Percentiles rank a stretch among this genome's conserved stretches.
phyloP scores from a whole-genome alignment of 2,113 vertebrate species.

The Aix galericulata region DNA sequence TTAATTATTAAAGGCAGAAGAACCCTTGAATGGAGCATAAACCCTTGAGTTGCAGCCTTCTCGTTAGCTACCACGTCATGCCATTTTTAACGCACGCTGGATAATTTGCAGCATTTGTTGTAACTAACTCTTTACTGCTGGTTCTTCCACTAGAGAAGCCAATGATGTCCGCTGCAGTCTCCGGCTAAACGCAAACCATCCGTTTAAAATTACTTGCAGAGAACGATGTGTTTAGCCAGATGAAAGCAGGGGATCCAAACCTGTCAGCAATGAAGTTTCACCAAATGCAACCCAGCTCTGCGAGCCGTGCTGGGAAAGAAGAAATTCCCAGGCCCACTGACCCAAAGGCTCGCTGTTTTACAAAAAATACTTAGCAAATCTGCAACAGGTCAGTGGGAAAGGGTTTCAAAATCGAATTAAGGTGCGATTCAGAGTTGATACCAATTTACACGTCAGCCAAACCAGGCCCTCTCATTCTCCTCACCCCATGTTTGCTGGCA shows the following conservation, averaged over 20 bases:
- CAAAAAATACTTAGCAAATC: not conserved
- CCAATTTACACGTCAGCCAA: not conserved
- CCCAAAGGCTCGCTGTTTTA: not conserved
- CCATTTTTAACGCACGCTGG: slow-evolving; percentile 44
- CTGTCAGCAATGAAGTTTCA: not conserved
- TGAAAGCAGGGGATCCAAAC: not conserved
- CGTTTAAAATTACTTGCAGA: slow-evolving; percentile 19
- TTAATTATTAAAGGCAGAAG: not conserved
- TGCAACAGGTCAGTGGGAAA: not conserved
- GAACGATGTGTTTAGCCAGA: not conserved
- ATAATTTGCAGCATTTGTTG: slow-evolving; percentile 12
- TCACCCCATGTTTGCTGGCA: not conserved
- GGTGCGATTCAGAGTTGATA: not conserved
- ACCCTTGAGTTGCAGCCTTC: not conserved
- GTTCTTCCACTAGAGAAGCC: not conserved
- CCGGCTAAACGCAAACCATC: slow-evolving; percentile 15
- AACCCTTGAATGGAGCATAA: not conserved
- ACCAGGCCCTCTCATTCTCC: not conserved
- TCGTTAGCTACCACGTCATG: not conserved
- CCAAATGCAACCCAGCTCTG: not conserved
- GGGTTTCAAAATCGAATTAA: not conserved
- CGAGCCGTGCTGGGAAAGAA: not conserved
- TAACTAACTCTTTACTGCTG: slow-evolving; percentile 25
- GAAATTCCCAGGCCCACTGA: not conserved
- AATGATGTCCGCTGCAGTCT: not conserved